phyloP scores from a whole-genome alignment of 2,888 invertebrate genomes.

The Acrobasis repandana region DNA sequence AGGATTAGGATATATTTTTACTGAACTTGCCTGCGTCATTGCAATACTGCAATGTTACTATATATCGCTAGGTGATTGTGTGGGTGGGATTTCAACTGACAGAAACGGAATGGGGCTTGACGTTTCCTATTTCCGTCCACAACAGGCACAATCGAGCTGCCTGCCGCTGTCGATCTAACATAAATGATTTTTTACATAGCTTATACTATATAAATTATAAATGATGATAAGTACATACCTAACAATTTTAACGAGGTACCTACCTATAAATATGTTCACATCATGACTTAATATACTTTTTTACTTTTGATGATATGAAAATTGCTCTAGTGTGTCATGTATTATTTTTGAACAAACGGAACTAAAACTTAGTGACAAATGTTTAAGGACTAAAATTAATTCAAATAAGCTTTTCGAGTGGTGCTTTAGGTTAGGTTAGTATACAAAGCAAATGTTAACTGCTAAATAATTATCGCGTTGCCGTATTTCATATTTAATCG shows the following conservation, averaged over 20 bases:
- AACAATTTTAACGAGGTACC: background rate
- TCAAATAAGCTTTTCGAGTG: background rate
- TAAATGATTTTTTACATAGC: background rate
- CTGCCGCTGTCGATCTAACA: background rate
- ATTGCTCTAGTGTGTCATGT: no score
- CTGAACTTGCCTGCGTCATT: no score
- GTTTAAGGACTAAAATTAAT: background rate
- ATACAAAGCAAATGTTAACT: background rate
- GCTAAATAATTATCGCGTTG: conserved; percentile 3
- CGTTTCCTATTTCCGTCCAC: conserved; percentile 30
- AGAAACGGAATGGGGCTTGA: conserved; percentile 21
- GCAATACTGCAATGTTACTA: no score
- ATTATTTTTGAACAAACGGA: no score
- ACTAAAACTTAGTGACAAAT: no score
- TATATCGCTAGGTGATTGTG: background rate
- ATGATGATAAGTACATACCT: background rate
- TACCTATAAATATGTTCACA: no score
- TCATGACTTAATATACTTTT: no score
- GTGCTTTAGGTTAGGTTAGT: background rate
- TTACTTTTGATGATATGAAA: no score
- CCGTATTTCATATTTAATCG: conserved; percentile 21
- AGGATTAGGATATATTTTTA: no score
- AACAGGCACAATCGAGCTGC: conserved; percentile 22
- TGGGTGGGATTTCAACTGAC: conserved; percentile 2
- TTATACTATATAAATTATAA: background rate